Percentiles rank a stretch among this genome's conserved stretches.
These are phyloP conservation scores for Trematomus bernacchii DNA, from an alignment of 2,797 vertebrate species.

Conservation along the genomic window DNA sequence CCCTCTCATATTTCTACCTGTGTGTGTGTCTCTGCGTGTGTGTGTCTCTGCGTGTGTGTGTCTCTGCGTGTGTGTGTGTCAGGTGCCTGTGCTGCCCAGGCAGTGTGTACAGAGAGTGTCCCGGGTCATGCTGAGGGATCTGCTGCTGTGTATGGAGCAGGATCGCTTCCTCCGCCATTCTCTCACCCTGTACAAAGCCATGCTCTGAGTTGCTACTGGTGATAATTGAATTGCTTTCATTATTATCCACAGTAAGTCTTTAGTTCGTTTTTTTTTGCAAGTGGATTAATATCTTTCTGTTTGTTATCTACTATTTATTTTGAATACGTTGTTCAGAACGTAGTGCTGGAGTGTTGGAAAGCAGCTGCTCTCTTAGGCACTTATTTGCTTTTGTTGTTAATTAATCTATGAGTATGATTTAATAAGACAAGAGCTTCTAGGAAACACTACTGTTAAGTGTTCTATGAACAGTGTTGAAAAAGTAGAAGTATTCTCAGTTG, in stretches of 20 bases:
- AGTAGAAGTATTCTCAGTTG: neutral
- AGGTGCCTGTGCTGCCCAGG: conserved; percentile 82
- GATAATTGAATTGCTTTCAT: too few relatives aligned
- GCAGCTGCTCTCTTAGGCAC: neutral
- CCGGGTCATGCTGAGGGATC: conserved; percentile 91
- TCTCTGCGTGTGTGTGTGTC: neutral
- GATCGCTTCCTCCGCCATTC: conserved; percentile 88
- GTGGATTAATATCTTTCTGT: neutral
- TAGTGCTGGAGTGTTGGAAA: neutral
- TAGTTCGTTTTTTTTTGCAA: neutral
- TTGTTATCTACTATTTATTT: neutral
- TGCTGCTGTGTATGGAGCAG: conserved; percentile 95
- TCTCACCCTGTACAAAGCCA: conserved; percentile 89
- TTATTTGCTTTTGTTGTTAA: conserved; percentile 1
- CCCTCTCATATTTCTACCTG: too few relatives aligned
- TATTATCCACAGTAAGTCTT: neutral
- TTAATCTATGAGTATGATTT: neutral
- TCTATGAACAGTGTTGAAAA: neutral
- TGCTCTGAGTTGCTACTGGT: conserved; percentile 81
- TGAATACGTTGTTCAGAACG: neutral
- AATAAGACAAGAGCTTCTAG: neutral
- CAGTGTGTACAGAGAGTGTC: conserved; percentile 85
- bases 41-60: too few relatives aligned
- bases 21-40: too few relatives aligned
- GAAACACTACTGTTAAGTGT: neutral